Evolutionary conservation across 1,140 invertebrate genomes (phyloP), one percentile per base, ranked within the genome.

Genomic region (Trissolcus basalis): DNA sequence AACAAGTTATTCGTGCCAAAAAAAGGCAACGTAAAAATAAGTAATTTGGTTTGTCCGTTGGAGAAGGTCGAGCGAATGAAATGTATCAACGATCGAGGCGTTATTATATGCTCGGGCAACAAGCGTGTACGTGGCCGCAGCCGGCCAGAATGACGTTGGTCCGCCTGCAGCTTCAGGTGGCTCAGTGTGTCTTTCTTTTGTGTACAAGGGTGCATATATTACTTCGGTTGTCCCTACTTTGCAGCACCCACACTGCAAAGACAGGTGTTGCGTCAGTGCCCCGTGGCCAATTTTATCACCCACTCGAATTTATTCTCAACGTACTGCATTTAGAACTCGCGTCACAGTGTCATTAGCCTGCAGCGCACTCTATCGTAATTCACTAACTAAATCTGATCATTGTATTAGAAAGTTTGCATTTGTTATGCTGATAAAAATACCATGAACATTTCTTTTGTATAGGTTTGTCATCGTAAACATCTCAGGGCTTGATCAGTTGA

Each of bases 161-260:
- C 71, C 63, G 76, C 79, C 79, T 78, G 79, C 79, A 80, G 79
- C 77, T 80, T 80, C 79, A 80, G 79, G 79, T 80, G 79, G 79
- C 79, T 65, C 69, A 50, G 63, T 32, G 45, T 79, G 78, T 77
- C 78, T 78, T 78, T 78, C 75, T 72, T 78, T 78, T 77, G 78
- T 73, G 45, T 51, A 70, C 75, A 72, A 69, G 79, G 79, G 79
- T 80, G 79, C 79, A 80, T 80, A 78, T 78, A 78, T 80, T 80
- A 78, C 61, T 76, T 68, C 61, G 16, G 53, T 65, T 61, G 67
- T 71, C 78, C 75, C 78, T 80, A 74, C 71, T 65, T 77, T 60
- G 50, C 49, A 59, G 70, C 79, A 80, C 79, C 79, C 76, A 80
- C 76, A 77, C 72, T 64, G 64, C 51, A 67, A 69, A 68, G 72